Evolutionary conservation across 2,888 invertebrate genomes (phyloP).

Genomic region (Mythimna impura): DNA sequence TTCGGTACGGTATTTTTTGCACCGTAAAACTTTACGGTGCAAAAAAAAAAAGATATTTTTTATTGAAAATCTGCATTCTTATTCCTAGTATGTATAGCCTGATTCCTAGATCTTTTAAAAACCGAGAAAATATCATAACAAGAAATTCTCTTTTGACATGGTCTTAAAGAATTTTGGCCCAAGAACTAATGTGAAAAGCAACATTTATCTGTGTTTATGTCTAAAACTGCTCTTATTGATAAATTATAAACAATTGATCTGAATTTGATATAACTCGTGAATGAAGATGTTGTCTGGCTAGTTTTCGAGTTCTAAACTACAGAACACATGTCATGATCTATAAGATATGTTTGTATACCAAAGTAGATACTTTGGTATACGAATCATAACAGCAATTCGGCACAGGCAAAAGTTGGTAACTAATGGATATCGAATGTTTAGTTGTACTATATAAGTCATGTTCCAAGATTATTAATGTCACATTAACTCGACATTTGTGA

Average conservation of each 20-base stretch:
- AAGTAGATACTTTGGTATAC: too few species aligned
- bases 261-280: background rate
- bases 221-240: background rate
- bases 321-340: background rate
- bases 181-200: background rate
- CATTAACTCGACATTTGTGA: constrained; percentile 23
- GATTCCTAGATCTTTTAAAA: background rate
- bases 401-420: constrained; percentile 23
- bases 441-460: constrained; percentile 41
- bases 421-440: constrained; percentile 49
- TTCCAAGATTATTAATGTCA: constrained; percentile 27
- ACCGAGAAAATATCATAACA: background rate
- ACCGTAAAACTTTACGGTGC: too few species aligned
- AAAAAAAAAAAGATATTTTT: too few species aligned
- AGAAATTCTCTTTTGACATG: too few species aligned
- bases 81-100: too few species aligned
- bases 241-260: background rate
- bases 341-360: background rate
- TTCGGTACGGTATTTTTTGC: too few species aligned
- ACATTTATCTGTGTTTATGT: background rate
- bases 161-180: too few species aligned
- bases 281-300: background rate
- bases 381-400: background rate
- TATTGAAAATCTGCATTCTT: too few species aligned
- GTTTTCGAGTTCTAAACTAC: background rate